Evolutionary conservation across 1,140 invertebrate genomes (phyloP).

Genomic region (Antheraea mylitta): DNA sequence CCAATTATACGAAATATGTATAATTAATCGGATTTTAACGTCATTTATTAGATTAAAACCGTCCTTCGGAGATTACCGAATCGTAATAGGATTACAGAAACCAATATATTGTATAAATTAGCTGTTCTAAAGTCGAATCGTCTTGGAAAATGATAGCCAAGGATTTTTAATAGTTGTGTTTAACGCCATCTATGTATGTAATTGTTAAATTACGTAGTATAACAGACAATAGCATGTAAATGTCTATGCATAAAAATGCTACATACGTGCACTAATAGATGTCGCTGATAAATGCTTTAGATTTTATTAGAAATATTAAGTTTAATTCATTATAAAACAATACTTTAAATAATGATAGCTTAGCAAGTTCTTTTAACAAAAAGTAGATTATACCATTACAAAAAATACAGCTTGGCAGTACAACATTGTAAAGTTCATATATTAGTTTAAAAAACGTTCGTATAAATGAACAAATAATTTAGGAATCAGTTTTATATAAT

Average conservation of each 20-base stretch:
- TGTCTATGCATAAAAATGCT: too few relatives aligned
- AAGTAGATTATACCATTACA: too few relatives aligned
- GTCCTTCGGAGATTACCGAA: constrained; percentile 7
- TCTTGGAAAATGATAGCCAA: background rate
- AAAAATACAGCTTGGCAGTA: too few relatives aligned
- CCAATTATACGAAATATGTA: constrained; percentile 2
- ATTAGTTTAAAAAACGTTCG: too few relatives aligned
- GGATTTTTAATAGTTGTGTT: background rate
- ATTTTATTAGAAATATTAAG: too few relatives aligned
- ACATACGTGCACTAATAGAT: background rate
- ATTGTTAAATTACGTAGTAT: background rate
- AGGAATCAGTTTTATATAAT: too few relatives aligned
- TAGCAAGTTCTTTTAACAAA: too few relatives aligned
- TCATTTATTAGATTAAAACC: constrained; percentile 8
- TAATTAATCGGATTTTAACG: constrained; percentile 2
- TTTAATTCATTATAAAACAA: too few relatives aligned
- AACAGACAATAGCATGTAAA: too few relatives aligned
- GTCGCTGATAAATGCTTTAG: constrained; percentile 11
- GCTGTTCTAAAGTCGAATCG: background rate
- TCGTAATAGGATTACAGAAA: constrained; percentile 9
- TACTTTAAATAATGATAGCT: too few relatives aligned
- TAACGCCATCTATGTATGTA: constrained; percentile 5
- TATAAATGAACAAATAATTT: too few relatives aligned
- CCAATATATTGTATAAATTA: constrained; percentile 1
- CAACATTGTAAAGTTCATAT: too few relatives aligned